Evolutionary conservation across 2,113 vertebrate genomes (phyloP).

Genomic region (Choloepus hoffmanni): DNA sequence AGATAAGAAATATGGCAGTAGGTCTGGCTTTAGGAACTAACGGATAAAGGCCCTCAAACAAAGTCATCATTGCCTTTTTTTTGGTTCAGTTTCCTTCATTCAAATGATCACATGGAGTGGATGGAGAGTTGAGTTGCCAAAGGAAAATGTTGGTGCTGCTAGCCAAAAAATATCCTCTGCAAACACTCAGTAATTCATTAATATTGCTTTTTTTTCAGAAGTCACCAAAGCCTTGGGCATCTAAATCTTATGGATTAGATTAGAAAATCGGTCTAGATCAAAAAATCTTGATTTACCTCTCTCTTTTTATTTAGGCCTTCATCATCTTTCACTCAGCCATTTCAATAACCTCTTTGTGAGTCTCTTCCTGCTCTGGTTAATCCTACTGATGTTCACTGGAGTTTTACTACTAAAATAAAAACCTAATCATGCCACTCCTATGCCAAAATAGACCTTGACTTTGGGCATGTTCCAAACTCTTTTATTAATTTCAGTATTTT

Average conservation of each 20-base stretch:
- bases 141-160: background rate
- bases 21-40: background rate
- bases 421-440: background rate
- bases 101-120: background rate
- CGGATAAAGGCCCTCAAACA: background rate
- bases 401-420: background rate
- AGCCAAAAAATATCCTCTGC: background rate
- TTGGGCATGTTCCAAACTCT: background rate
- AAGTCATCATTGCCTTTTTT: background rate
- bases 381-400: background rate
- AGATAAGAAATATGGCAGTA: background rate
- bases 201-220: background rate
- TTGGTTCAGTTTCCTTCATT: background rate
- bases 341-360: background rate
- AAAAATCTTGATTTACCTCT: background rate
- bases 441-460: background rate
- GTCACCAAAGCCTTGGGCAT: background rate
- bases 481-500: background rate
- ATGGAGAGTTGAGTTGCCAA: background rate
- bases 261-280: background rate
- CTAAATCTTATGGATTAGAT: background rate
- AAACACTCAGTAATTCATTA: slow-evolving; percentile 8
- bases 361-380: background rate
- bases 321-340: background rate
- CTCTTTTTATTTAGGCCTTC: background rate